phyloP scores from a whole-genome alignment of 2,888 invertebrate genomes.

The Limnephilus rhombicus region DNA sequence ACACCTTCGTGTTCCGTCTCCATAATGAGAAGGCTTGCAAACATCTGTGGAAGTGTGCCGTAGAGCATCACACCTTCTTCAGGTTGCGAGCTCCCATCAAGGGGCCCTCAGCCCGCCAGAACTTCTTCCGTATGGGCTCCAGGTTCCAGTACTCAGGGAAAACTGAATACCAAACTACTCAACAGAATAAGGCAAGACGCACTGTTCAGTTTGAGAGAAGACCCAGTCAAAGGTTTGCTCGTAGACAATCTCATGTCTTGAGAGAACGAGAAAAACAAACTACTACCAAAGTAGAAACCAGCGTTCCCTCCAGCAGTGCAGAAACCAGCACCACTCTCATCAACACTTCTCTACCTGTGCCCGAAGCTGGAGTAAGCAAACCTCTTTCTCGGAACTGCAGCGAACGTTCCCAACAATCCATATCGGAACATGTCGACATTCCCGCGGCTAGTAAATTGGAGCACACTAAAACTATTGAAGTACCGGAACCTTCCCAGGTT shows the following conservation, averaged over 20 bases:
- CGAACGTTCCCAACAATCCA: constrained; percentile 77
- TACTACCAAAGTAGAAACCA: constrained; percentile 64
- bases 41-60: constrained; percentile 99
- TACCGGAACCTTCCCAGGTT: constrained; percentile 70
- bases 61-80: constrained; percentile 99
- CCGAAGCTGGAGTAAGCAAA: constrained; percentile 63
- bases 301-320: constrained; percentile 68
- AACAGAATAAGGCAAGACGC: constrained; percentile 91
- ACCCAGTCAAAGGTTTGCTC: constrained; percentile 97
- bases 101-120: constrained; percentile 92
- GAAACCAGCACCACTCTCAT: constrained; percentile 70
- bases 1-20: constrained; percentile 98
- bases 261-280: constrained; percentile 86
- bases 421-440: constrained; percentile 31
- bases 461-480: constrained; percentile 68
- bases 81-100: constrained; percentile 93
- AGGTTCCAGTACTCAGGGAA: constrained; percentile 96
- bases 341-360: constrained; percentile 70
- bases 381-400: constrained; percentile 76
- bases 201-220: constrained; percentile 97
- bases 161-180: constrained; percentile 98
- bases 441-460: constrained; percentile 70
- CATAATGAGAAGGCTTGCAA: constrained; percentile 99
- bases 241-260: constrained; percentile 92
- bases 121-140: constrained; percentile 99